These are phyloP conservation scores for Apotomis betuletana DNA, from an alignment of 2,888 invertebrate genomes.

Conservation along the genomic window DNA sequence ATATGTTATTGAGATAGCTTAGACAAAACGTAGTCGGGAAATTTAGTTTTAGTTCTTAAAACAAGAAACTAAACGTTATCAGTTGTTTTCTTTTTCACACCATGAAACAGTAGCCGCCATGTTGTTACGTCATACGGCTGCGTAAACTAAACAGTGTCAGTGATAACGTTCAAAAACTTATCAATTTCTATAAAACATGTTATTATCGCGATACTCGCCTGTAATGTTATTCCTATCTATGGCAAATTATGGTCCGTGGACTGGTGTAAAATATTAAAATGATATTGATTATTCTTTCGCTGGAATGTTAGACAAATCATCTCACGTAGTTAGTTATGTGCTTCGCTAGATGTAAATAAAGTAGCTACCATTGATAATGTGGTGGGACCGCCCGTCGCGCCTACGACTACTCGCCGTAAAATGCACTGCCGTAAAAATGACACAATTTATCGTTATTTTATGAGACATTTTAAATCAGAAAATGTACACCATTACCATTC, in stretches of 20 bases:
- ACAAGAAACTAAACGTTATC: too few species aligned
- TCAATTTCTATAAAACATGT: too few species aligned
- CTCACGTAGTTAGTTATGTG: slow-evolving; percentile 17
- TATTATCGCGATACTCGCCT: too few species aligned
- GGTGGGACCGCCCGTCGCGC: slow-evolving; percentile 45
- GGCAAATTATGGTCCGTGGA: not conserved
- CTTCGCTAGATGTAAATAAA: slow-evolving; percentile 27
- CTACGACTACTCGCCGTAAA: slow-evolving; percentile 39
- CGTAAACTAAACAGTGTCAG: too few species aligned
- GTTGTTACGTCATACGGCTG: too few species aligned
- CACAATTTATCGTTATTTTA: slow-evolving; percentile 41
- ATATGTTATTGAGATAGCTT: too few species aligned
- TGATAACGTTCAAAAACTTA: too few species aligned
- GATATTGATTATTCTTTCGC: slow-evolving; percentile 11
- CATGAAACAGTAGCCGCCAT: too few species aligned
- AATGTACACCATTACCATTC: slow-evolving; percentile 35
- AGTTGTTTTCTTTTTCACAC: too few species aligned
- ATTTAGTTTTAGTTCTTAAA: too few species aligned
- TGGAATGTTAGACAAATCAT: slow-evolving; percentile 27
- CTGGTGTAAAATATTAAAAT: slow-evolving; percentile 17
- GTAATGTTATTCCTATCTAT: not conserved
- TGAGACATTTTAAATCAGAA: slow-evolving; percentile 41
- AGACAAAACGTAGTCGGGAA: too few species aligned
- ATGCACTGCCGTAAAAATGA: slow-evolving; percentile 39
- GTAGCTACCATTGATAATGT: slow-evolving; percentile 26